A percentile compares a stretch with the other conserved stretches of the same genome.
Conservation (phyloP, 2,797 vertebrate species). For the Lindbergichthys nudifrons region DNA sequence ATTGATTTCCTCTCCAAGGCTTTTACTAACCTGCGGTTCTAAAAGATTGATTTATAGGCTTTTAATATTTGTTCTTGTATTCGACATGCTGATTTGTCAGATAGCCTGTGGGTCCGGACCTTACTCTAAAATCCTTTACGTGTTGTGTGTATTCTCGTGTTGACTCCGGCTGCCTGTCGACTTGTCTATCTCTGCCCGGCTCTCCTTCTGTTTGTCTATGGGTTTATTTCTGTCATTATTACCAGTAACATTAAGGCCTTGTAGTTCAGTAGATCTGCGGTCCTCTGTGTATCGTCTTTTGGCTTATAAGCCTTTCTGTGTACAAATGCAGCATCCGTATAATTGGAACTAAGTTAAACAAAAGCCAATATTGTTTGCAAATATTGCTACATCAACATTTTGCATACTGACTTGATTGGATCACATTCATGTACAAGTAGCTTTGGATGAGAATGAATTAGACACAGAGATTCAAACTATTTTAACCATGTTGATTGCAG, state of each 20-base stretch:
- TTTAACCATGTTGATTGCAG: slow-evolving; percentile 25
- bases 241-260: slow-evolving; percentile 27
- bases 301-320: slow-evolving; percentile 14
- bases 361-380: not conserved
- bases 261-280: slow-evolving; percentile 9
- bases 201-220: not conserved
- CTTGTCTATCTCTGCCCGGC: slow-evolving; percentile 10
- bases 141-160: slow-evolving; percentile 1
- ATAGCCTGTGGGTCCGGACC: too few relatives aligned
- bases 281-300: slow-evolving; percentile 22
- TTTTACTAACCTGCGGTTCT: slow-evolving; percentile 12
- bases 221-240: slow-evolving; percentile 47
- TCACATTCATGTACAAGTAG: not conserved
- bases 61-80: slow-evolving; percentile 29
- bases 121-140: slow-evolving; percentile 7
- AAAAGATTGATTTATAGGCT: slow-evolving; percentile 21
- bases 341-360: not conserved
- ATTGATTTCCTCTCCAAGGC: slow-evolving; percentile 19
- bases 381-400: slow-evolving; percentile 15
- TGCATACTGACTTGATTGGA: slow-evolving; percentile 4
- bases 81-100: slow-evolving; percentile 20
- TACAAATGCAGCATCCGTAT: slow-evolving; percentile 3
- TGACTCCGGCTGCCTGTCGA: slow-evolving; percentile 26
- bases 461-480: slow-evolving; percentile 8
- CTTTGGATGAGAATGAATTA: slow-evolving; percentile 16